Conservation (phyloP, 2,113 vertebrate genomes). For the Hydropotes inermis region DNA sequence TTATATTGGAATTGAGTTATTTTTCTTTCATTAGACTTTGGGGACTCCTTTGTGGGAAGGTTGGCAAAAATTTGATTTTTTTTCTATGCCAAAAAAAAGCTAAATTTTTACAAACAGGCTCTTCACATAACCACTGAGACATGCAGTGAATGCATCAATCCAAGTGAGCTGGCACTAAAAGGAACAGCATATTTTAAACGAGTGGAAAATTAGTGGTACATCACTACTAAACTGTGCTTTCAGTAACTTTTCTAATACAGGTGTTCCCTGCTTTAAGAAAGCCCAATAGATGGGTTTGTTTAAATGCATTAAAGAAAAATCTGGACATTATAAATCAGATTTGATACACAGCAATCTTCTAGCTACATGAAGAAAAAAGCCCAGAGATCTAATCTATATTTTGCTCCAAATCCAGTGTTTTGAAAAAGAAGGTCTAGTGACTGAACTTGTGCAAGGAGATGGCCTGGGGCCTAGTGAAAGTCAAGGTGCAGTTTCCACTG, state of each 20-base stretch:
- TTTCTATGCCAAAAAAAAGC: slow-evolving; percentile 4
- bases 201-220: not conserved
- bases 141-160: not conserved
- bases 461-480: not conserved
- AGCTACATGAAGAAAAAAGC: not conserved
- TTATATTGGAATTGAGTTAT: not conserved
- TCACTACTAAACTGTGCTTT: slow-evolving; percentile 24
- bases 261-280: not conserved
- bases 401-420: slow-evolving; percentile 18
- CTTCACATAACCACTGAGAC: slow-evolving; percentile 4
- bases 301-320: not conserved
- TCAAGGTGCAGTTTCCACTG: not conserved
- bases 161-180: slow-evolving; percentile 5
- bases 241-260: slow-evolving; percentile 7
- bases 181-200: not conserved
- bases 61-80: slow-evolving; percentile 24
- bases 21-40: slow-evolving; percentile 4
- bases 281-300: not conserved
- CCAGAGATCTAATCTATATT: not conserved
- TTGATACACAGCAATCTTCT: slow-evolving; percentile 15
- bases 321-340: slow-evolving; percentile 23
- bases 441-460: not conserved
- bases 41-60: not conserved
- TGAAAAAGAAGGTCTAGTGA: slow-evolving; percentile 5
- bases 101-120: slow-evolving; percentile 17